Evolutionary conservation across 2,888 invertebrate species (phyloP), one percentile per base, ranked within the genome.

Genomic region (Lissonota sp.): DNA sequence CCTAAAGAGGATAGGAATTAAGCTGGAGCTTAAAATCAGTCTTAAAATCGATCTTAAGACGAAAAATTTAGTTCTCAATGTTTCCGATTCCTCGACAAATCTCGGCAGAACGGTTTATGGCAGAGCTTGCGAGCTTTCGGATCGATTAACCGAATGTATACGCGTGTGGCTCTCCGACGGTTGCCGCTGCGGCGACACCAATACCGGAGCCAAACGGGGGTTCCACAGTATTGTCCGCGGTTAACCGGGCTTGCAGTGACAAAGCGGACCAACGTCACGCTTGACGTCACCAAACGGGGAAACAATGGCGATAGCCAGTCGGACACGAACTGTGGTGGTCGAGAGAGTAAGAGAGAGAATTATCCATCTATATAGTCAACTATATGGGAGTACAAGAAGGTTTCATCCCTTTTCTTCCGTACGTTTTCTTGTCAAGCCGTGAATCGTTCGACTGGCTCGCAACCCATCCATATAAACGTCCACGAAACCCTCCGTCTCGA

Each of bases 211-310:
- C 71, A 72, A 72, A 76, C 71, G 67, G 66, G 79, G 51, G 26
- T 58, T n/a, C 39, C 74, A 5, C 42, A 82, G 85, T 84, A 87
- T 87, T 87, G 87, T 87, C 82, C 85, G 85, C 81, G 86, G 86
- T 87, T 85, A 87, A 87, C 87, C 87, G 84, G 84, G 84, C 84
- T 84, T 76, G 83, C 84, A 85, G 83, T 87, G 87, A 87, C 87
- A 87, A 87, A 87, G 86, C 86, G 86, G 83, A 86, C 83, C 84
- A 79, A 78, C 84, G 84, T 86, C 75, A 76, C 75, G 75, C 75
- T 76, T 76, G 75, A 80, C 80, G 85, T 85, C 85, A 83, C 85
- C 83, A 74, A 39, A 84, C 26, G 82, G 83, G 84, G 84, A 85
- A 86, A 87, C 87, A 86, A 86, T 84, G 79, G 84, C 83, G 6